phyloP scores from a whole-genome alignment of 2,113 vertebrate genomes.

The Lontra canadensis region DNA sequence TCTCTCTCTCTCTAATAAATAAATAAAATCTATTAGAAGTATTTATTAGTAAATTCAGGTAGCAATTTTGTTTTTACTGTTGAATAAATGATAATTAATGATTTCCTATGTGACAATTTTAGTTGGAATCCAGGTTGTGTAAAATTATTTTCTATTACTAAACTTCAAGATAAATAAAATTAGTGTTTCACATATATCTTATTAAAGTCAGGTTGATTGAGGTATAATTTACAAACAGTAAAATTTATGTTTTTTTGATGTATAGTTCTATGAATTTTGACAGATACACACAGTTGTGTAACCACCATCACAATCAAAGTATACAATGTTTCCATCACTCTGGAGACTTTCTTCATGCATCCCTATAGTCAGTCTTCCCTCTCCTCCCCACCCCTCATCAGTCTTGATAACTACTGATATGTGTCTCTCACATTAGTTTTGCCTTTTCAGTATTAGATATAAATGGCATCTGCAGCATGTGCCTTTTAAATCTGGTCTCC shows the following conservation, averaged over 20 bases:
- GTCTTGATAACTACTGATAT: not conserved
- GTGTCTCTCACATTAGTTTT: not conserved
- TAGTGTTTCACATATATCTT: not conserved
- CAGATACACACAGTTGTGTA: not conserved
- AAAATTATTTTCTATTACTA: not conserved
- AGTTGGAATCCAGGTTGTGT: not conserved
- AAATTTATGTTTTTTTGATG: not conserved
- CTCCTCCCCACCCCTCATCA: accelerated
- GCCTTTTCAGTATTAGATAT: not conserved
- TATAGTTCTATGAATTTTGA: not conserved
- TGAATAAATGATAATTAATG: not conserved
- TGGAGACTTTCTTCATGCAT: not conserved
- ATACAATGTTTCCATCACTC: not conserved
- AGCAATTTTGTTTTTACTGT: conserved; percentile 20
- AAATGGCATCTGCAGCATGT: not conserved
- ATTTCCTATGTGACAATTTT: not conserved
- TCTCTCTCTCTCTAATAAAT: not conserved
- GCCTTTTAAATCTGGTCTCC: not conserved
- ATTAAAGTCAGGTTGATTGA: not conserved
- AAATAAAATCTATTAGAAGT: not conserved
- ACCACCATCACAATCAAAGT: not conserved
- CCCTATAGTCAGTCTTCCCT: not conserved
- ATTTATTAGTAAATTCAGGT: conserved; percentile 6
- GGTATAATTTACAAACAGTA: not conserved
- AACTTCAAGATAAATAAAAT: conserved; percentile 12